phyloP scores from a whole-genome alignment of 2,113 vertebrate species.

The Oncorhynchus mykiss region DNA sequence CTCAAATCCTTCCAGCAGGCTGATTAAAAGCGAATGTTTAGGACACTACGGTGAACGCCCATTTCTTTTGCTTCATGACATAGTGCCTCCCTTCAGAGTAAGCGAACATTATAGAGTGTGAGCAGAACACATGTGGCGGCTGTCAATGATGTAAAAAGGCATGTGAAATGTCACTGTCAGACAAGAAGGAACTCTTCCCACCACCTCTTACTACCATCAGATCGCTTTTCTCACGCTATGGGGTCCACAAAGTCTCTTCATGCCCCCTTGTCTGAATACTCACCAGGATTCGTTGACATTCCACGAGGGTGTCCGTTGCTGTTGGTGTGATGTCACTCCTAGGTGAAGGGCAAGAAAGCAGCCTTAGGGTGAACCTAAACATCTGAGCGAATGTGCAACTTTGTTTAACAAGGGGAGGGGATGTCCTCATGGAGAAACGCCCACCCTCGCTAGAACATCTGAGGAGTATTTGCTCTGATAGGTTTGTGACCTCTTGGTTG shows the following conservation, averaged over 20 bases:
- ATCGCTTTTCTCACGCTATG: constrained; percentile 28
- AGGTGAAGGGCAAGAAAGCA: not conserved
- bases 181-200: constrained; percentile 32
- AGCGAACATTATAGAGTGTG: constrained; percentile 9
- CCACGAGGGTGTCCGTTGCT: constrained; percentile 1
- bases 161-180: constrained; percentile 67
- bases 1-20: constrained; percentile 41
- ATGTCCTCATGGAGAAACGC: not conserved
- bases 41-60: constrained; percentile 53
- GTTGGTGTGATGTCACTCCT: constrained; percentile 30
- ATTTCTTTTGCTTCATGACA: constrained; percentile 55
- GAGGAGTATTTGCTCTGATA: not conserved
- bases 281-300: not conserved
- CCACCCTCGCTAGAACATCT: not conserved
- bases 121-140: constrained; percentile 45
- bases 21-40: constrained; percentile 61
- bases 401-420: not conserved
- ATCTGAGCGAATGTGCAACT: not conserved
- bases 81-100: constrained; percentile 43
- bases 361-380: not conserved
- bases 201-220: not conserved
- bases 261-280: constrained; percentile 15
- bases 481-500: not conserved
- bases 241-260: constrained; percentile 1
- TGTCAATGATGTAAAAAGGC: constrained; percentile 35